Conservation (phyloP, 2,113 vertebrate genomes). For the Rallus limicola region DNA sequence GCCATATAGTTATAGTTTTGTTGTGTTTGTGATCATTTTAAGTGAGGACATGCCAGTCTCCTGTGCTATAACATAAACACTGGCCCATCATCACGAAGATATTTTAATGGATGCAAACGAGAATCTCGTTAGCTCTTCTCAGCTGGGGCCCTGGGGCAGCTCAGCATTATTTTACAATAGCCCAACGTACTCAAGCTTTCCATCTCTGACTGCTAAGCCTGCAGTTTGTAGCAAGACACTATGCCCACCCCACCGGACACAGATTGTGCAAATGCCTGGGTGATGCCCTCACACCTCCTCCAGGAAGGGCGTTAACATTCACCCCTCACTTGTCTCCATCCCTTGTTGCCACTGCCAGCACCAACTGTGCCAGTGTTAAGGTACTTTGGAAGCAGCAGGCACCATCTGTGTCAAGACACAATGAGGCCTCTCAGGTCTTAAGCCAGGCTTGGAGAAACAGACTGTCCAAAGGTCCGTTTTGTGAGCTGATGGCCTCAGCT, state of each 20-base stretch:
- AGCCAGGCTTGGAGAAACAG: background rate
- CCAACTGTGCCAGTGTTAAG: background rate
- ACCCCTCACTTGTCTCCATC: background rate
- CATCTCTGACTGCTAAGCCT: background rate
- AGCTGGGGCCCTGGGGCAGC: background rate
- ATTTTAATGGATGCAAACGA: background rate
- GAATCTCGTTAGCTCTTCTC: background rate
- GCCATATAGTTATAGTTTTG: background rate
- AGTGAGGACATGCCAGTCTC: background rate
- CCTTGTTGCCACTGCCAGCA: background rate
- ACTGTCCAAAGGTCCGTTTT: background rate
- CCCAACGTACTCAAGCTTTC: background rate
- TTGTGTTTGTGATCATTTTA: background rate
- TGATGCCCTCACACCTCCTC: background rate
- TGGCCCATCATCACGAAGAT: background rate
- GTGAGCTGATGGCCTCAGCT: background rate
- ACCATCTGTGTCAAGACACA: background rate
- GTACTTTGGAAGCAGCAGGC: background rate
- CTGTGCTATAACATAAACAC: background rate
- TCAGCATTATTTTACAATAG: background rate
- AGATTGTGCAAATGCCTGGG: background rate
- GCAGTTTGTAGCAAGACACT: background rate
- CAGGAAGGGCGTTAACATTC: background rate
- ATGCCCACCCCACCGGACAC: background rate
- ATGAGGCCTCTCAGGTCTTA: background rate